Percentiles rank a stretch among this genome's conserved stretches.
phyloP scores from a whole-genome alignment of 2,113 vertebrate genomes.

The Terrapene triunguis region DNA sequence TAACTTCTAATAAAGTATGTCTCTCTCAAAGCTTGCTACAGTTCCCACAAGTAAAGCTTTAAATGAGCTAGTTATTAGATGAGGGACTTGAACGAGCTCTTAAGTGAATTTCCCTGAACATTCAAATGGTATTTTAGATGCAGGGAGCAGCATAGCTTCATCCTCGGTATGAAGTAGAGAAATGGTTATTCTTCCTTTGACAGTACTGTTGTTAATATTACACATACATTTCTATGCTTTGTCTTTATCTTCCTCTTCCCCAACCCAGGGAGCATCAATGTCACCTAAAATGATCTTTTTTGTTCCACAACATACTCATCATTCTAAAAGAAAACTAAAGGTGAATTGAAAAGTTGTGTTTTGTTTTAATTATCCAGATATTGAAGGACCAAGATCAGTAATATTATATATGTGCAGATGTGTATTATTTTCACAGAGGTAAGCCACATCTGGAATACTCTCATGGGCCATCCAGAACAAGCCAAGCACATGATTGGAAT shows the following conservation, averaged over 20 bases:
- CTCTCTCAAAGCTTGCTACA: not conserved
- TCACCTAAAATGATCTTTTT: not conserved
- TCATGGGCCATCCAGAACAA: not conserved
- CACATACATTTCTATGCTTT: not conserved
- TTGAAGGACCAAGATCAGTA: not conserved
- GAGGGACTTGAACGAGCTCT: not conserved
- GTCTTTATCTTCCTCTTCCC: not conserved
- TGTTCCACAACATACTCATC: not conserved
- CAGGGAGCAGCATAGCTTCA: slow-evolving; percentile 7
- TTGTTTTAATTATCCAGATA: not conserved
- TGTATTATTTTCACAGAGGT: not conserved
- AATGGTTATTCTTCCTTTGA: not conserved
- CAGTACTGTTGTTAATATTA: not conserved
- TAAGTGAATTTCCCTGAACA: not conserved
- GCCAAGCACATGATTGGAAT: not conserved
- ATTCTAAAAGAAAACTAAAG: not conserved
- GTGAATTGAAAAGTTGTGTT: not conserved
- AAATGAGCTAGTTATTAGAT: slow-evolving; percentile 8
- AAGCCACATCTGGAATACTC: not conserved
- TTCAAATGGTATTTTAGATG: not conserved
- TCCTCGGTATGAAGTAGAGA: slow-evolving; percentile 13
- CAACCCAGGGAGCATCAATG: not conserved
- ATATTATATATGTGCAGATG: not conserved
- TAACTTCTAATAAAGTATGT: slow-evolving; percentile 7
- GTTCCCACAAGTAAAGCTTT: slow-evolving; percentile 21